These are phyloP conservation scores for Magallana gigas DNA, from an alignment of 1,140 invertebrate genomes.

Conservation along the genomic window DNA sequence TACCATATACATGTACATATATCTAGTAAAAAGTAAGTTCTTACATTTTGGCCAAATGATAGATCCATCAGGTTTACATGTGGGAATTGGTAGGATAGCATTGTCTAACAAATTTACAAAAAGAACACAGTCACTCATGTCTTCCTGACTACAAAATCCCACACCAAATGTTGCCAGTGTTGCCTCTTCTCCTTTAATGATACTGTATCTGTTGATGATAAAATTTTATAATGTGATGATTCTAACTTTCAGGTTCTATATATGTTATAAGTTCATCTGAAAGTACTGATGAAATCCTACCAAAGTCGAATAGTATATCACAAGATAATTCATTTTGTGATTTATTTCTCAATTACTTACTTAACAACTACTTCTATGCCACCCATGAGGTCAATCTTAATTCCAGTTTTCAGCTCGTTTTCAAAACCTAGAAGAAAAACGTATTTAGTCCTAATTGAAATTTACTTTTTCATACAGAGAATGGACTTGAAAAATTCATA, in stretches of 20 bases:
- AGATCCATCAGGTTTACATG: conserved; percentile 58
- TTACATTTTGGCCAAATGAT: conserved; percentile 50
- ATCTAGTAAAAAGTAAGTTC: neutral
- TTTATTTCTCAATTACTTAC: conserved; percentile 30
- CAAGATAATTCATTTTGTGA: no score
- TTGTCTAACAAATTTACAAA: conserved; percentile 55
- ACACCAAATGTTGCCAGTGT: conserved; percentile 56
- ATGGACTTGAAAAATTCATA: neutral
- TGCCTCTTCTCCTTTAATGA: conserved; percentile 48
- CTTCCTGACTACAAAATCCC: conserved; percentile 50
- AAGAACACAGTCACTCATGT: conserved; percentile 49
- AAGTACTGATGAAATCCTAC: no score
- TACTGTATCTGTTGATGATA: conserved; percentile 39
- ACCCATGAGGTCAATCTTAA: conserved; percentile 54
- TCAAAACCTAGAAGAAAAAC: conserved; percentile 51
- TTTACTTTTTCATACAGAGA: neutral
- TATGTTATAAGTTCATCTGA: no score
- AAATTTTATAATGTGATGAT: neutral
- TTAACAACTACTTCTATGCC: conserved; percentile 58
- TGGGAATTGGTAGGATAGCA: conserved; percentile 57
- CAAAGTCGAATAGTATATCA: no score
- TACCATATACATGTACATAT: no score
- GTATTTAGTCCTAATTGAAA: neutral
- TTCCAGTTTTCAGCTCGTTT: conserved; percentile 52
- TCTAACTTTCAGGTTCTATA: no score